Evolutionary conservation across 2,113 vertebrate genomes (phyloP), one percentile per base, ranked within the genome.

Genomic region (Hyla sarda): DNA sequence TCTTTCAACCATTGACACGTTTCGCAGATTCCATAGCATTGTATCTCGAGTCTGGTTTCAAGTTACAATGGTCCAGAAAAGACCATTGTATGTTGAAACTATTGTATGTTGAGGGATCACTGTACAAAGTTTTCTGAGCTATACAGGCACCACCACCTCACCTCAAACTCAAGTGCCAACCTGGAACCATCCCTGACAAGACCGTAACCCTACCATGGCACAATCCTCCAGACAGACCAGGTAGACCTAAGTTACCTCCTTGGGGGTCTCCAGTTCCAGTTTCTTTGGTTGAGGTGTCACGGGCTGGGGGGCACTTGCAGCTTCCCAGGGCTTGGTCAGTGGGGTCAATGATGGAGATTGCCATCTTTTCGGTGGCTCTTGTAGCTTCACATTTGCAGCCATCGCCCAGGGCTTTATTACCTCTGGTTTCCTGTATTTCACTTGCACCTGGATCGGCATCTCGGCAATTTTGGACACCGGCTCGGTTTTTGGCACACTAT

Each of bases 341-440:
- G 34, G 48, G 1, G 30, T 62, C 54, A 74, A n/a, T 1, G 67
- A 12, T 9, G 90, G 88, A 13, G 91, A 88, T 11, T 86, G 21
- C 79, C 90, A 91, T 65, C 90, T 93, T 86, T 90, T 94, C 88
- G 92, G 89, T 28, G 32, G 67, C 10, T 93, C 90, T 50, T 90
- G 91, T 10, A 90, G 87, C 71, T 93, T 91, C 71, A 86, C 21
- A 48, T 93, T 91, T 87, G 92, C 81, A 88, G 96, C 93, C 85
- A 90, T 85, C 75, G 97, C 94, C 97, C 97, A 98, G 48, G 94
- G 94, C 88, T 97, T 96, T 0, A 95, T 94, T 56, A 94, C 85
- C 96, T 96, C 85, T 88, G 93, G 85, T 93, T 96, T 71, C 89
- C 91, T 87, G 88, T 93, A 93, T 75, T 95, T 95, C 0, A 89